Evolutionary conservation across 2,888 invertebrate genomes (phyloP).

Genomic region (Volucella bombylans): DNA sequence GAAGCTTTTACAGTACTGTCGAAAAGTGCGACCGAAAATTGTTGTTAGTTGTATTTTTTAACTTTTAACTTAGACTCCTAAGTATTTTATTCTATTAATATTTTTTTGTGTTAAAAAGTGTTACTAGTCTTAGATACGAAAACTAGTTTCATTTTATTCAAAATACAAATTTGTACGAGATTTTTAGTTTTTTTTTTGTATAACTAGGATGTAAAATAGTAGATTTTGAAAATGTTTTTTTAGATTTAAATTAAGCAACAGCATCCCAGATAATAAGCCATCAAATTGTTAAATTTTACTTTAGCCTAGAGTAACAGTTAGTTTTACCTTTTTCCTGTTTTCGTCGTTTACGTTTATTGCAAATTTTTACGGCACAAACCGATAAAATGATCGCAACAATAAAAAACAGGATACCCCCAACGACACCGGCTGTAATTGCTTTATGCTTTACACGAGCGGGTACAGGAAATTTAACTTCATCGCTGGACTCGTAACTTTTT

Average conservation of each 20-base stretch:
- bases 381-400: slow-evolving; percentile 98
- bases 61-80: slow-evolving; percentile 31
- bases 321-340: slow-evolving; percentile 98
- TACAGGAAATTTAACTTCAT: slow-evolving; percentile 93
- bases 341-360: slow-evolving; percentile 97
- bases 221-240: slow-evolving; percentile 14
- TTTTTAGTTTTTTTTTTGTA: slow-evolving; percentile 7
- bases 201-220: slow-evolving; percentile 19
- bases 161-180: slow-evolving; percentile 13
- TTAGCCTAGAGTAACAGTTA: slow-evolving; percentile 77
- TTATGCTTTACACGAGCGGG: slow-evolving; percentile 96
- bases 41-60: slow-evolving; percentile 18
- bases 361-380: slow-evolving; percentile 98
- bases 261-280: slow-evolving; percentile 76
- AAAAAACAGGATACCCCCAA: slow-evolving; percentile 98
- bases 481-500: slow-evolving; percentile 93
- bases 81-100: neutral
- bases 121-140: neutral
- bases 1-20: slow-evolving; percentile 15
- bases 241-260: slow-evolving; percentile 68
- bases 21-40: slow-evolving; percentile 33
- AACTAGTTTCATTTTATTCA: slow-evolving; percentile 14
- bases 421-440: slow-evolving; percentile 97
- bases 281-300: slow-evolving; percentile 68
- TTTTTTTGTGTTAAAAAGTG: slow-evolving; percentile 30